phyloP scores from a whole-genome alignment of 2,797 vertebrate genomes.

The Sternarchorhynchus goeldii region DNA sequence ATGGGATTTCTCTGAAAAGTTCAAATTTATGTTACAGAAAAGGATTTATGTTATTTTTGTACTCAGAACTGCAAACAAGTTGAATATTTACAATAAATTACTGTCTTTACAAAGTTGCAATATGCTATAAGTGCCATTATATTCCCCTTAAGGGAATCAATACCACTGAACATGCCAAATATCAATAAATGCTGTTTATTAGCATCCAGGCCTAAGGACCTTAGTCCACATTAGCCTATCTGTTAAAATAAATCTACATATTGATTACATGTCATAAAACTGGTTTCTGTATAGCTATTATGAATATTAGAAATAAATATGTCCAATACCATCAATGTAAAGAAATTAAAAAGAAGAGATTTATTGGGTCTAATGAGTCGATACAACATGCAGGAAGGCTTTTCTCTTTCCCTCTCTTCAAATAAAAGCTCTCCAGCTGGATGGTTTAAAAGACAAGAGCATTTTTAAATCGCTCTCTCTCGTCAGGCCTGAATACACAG shows the following conservation, averaged over 20 bases:
- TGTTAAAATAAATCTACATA: slow-evolving; percentile 68
- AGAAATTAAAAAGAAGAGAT: slow-evolving; percentile 41
- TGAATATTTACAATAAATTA: background rate
- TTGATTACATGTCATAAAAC: slow-evolving; percentile 68
- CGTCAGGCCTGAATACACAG: slow-evolving; percentile 49
- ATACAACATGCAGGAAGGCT: slow-evolving; percentile 28
- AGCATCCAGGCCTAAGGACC: slow-evolving; percentile 1
- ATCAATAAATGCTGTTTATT: slow-evolving; percentile 4
- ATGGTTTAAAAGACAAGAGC: slow-evolving; percentile 54
- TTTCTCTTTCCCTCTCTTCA: slow-evolving; percentile 29
- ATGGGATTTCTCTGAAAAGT: slow-evolving; percentile 65
- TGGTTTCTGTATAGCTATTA: slow-evolving; percentile 63
- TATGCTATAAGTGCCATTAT: slow-evolving; percentile 28
- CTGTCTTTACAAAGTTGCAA: slow-evolving; percentile 53
- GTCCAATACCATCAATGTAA: slow-evolving; percentile 67
- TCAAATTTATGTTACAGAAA: slow-evolving; percentile 54
- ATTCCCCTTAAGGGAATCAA: slow-evolving; percentile 1
- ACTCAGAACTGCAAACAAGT: slow-evolving; percentile 1
- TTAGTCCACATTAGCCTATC: slow-evolving; percentile 68
- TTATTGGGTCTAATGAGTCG: slow-evolving; percentile 58
- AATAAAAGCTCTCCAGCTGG: slow-evolving; percentile 33
- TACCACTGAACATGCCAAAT: background rate
- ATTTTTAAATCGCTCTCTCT: slow-evolving; percentile 53
- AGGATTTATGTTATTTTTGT: slow-evolving; percentile 3
- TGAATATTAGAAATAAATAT: slow-evolving; percentile 75